These are phyloP conservation scores for Aix galericulata DNA, from an alignment of 2,113 vertebrate genomes.

Conservation along the genomic window DNA sequence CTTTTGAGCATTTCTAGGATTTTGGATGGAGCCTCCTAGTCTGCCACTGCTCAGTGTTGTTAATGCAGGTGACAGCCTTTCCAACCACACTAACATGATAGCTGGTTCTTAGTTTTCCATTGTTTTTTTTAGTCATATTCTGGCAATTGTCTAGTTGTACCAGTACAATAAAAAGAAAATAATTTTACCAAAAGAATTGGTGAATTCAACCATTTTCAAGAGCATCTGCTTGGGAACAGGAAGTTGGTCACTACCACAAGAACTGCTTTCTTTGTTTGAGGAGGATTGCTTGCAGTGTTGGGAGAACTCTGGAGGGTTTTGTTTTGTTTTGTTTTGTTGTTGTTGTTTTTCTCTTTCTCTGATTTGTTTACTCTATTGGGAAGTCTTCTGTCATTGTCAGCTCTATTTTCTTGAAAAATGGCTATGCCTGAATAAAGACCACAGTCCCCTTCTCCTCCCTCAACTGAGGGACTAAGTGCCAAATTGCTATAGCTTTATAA, in stretches of 20 bases:
- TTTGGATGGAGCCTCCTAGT: neutral
- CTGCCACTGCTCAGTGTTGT: neutral
- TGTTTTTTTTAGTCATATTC: neutral
- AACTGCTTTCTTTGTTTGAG: neutral
- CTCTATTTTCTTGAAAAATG: slow-evolving; percentile 24
- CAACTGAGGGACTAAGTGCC: neutral
- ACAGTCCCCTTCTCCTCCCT: neutral
- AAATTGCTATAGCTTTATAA: slow-evolving; percentile 13
- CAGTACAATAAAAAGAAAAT: neutral
- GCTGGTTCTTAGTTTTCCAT: neutral
- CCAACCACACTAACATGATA: neutral
- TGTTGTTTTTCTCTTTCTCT: neutral
- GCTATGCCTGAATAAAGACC: neutral
- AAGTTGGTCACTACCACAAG: neutral
- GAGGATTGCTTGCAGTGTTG: neutral
- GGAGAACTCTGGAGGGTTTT: neutral
- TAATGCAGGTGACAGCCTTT: neutral
- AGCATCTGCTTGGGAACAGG: neutral
- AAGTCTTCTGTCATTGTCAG: slow-evolving; percentile 5
- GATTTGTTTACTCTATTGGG: neutral
- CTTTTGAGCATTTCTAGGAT: neutral
- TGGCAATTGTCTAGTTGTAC: neutral
- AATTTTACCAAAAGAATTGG: neutral
- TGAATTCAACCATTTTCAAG: neutral
- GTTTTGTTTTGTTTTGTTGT: too few species aligned